Base-by-base conservation (phyloP, 2,797 vertebrate species). In the Gila robusta region DNA sequence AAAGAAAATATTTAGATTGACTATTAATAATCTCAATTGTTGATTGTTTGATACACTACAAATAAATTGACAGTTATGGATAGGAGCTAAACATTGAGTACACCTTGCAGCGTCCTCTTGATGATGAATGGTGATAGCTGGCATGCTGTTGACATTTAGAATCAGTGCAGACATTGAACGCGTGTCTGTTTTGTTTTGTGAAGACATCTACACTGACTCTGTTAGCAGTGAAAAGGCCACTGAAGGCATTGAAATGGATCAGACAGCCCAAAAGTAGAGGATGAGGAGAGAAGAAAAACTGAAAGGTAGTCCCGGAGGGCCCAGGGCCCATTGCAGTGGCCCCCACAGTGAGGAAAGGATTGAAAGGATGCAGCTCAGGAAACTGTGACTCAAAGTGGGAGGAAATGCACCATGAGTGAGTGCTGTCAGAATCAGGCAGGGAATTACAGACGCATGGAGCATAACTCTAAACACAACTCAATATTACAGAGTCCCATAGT, bases 201-300 rank as follows among this genome's bases (percentile, higher is more conserved):
- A 84, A 80, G 81, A 79, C 84, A 87, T 84, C 85, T 86, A 89
- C 64, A 70, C 74, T 11, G 64, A 86, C 85, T 85, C 85, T 87
- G 87, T 79, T 88, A 88, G 87, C 44, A 73, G 82, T 70, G 85
- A 83, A 89, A 88, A 80, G 80, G 66, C 80, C 84, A 86, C 59
- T 1, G 8, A 81, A 76, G 70, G 72, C 78, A 73, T 66, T 74
- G 85, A 87, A 87, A 86, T 72, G 82, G 66, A 88, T 83, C 78
- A 84, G 85, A 82, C 71, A 70, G 78, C 76, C 66, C 17, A 64
- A 62, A 73, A 76, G 67, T 70, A 56, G 81, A 78, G 62, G 16
- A 84, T 62, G 85, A 81, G 69, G 72, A 87, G 52, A 26, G 70
- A 79, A 67, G 66, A 67, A 86, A 89, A 21, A 87, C 85, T 83